Conservation (phyloP, 2,113 vertebrate species). For the Etia nguti region DNA sequence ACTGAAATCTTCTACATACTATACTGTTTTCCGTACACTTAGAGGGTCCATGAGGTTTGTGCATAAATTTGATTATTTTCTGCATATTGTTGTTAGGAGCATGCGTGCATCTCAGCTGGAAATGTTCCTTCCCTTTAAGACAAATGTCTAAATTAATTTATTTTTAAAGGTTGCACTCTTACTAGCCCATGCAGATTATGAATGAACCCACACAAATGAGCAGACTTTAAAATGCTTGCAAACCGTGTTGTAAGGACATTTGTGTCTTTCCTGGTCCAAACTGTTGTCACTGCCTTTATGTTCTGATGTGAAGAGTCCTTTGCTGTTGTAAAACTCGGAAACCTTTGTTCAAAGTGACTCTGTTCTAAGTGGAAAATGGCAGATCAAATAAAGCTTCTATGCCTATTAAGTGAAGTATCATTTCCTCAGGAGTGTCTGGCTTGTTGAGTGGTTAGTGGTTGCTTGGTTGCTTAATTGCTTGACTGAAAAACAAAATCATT, state of each 20-base stretch:
- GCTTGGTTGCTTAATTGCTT: background rate
- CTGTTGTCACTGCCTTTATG: slow-evolving; percentile 54
- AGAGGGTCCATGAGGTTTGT: background rate
- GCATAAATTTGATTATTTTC: background rate
- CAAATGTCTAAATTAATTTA: background rate
- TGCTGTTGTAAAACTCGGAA: slow-evolving; percentile 60
- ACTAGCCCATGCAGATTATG: background rate
- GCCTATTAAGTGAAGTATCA: slow-evolving; percentile 18
- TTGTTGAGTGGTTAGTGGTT: background rate
- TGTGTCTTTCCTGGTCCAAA: slow-evolving; percentile 43
- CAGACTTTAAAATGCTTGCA: slow-evolving; percentile 26
- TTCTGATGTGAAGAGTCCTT: slow-evolving; percentile 53
- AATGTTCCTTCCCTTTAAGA: slow-evolving; percentile 30
- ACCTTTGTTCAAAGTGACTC: slow-evolving; percentile 44
- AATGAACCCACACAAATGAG: slow-evolving; percentile 1
- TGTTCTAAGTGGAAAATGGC: slow-evolving; percentile 61
- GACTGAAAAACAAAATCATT: background rate
- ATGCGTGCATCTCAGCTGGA: slow-evolving; percentile 10
- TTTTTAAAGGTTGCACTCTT: slow-evolving; percentile 18
- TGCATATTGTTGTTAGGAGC: background rate
- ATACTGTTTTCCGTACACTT: background rate
- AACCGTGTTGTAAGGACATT: slow-evolving; percentile 44
- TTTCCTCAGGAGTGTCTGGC: background rate
- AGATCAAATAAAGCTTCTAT: slow-evolving; percentile 65
- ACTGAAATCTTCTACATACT: background rate